These are phyloP conservation scores for Plagiodera versicolora DNA, from an alignment of 2,888 invertebrate genomes.

Conservation along the genomic window DNA sequence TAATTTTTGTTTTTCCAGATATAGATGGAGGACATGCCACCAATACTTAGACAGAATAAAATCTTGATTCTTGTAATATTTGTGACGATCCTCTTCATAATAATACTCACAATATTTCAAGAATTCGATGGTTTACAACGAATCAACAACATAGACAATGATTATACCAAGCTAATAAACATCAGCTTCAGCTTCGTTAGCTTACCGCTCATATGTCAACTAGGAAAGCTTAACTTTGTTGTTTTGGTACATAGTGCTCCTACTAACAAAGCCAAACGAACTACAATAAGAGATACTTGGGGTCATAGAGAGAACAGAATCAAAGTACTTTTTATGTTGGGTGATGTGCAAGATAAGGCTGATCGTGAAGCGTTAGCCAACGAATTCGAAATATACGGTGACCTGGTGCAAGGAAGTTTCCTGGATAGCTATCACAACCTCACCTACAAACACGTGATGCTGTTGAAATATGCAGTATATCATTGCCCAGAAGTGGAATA, in stretches of 20 bases:
- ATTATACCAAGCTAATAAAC: conserved; percentile 13
- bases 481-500: conserved; percentile 66
- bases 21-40: neutral
- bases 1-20: neutral
- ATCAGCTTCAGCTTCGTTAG: conserved; percentile 12
- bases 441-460: conserved; percentile 82
- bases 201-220: conserved; percentile 5
- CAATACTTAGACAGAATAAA: neutral
- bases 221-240: conserved; percentile 53
- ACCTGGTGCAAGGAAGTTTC: conserved; percentile 78
- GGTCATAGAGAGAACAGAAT: neutral
- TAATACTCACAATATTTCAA: neutral
- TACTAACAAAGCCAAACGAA: conserved; percentile 64
- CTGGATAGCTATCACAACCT: conserved; percentile 76
- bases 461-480: conserved; percentile 72
- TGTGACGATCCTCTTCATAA: neutral
- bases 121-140: neutral
- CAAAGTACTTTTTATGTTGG: conserved; percentile 12
- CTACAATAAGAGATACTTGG: conserved; percentile 59
- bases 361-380: conserved; percentile 43
- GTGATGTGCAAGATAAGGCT: neutral
- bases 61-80: neutral
- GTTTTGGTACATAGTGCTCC: conserved; percentile 76
- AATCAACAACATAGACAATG: neutral
- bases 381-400: conserved; percentile 62